Evolutionary conservation across 35 echinoderm and acorn worm genomes (phyloP), one percentile per base, ranked within the genome.

Genomic region (Lytechinus pictus): DNA sequence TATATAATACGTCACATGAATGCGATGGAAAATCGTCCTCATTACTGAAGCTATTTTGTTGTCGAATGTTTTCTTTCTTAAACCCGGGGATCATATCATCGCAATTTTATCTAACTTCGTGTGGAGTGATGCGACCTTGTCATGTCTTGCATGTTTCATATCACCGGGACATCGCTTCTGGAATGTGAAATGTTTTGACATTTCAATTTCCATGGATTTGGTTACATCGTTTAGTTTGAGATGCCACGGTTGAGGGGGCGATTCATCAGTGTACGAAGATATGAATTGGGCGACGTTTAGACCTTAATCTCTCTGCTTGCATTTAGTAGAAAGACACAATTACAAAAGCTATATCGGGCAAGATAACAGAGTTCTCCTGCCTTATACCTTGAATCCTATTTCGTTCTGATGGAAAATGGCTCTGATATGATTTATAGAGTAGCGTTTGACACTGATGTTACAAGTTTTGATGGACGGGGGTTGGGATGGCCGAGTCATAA

Each of bases 161-260:
- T 79, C 66, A 79, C 66, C 66, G 66, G n/a, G 66, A 79, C 66
- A 79, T 79, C 66, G 66, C 66, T 79, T 79, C 66, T 79, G 66
- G 66, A 79, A 79, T 79, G 66, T 79, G 66, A 79, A 79, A 79
- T 79, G 66, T 79, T 79, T 79, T 79, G 66, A 79, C 66, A 79
- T 79, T 79, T 79, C 66, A 79, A 79, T 79, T 79, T 79, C 66
- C 1, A 79, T 79, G 66, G 66, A 79, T 79, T 79, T 79, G n/a
- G 66, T 79, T 79, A 79, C 66, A 79, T 79, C 66, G 21, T 79
- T 79, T 79, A 79, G 66, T 7, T n/a, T 6, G 66, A n/a, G 66
- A 79, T 79, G 66, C 66, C 66, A n/a, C 66, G 19, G n/a, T 79
- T 79, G 66, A 79, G 21, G 66, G 66, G 66, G 66, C 66, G 19